Conservation (phyloP, 2,888 invertebrate species). For the Phyto melanocephala region DNA sequence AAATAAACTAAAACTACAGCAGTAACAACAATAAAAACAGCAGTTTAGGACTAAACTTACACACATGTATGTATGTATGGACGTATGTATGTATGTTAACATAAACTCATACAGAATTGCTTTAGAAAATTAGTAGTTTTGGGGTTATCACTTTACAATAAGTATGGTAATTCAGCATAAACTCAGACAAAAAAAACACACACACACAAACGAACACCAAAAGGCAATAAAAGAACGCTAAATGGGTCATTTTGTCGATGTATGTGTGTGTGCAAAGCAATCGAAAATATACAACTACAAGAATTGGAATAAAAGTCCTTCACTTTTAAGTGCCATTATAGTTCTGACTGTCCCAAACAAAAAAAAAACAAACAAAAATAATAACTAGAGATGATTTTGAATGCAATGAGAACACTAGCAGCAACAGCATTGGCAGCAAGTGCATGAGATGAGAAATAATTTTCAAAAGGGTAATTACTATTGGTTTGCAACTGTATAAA, state of each 20-base stretch:
- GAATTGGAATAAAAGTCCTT: constrained; percentile 56
- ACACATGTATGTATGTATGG: neutral
- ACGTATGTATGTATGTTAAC: neutral
- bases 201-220: neutral
- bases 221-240: constrained; percentile 38
- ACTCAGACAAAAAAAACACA: neutral
- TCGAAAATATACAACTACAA: neutral
- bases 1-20: constrained; percentile 19
- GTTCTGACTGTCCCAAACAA: constrained; percentile 28
- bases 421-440: neutral
- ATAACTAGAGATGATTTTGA: constrained; percentile 14
- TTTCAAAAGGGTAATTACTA: constrained; percentile 12
- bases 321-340: constrained; percentile 54
- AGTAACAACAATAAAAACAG: neutral
- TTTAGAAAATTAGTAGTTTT: constrained; percentile 49
- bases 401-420: constrained; percentile 5
- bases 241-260: constrained; percentile 48
- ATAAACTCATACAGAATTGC: neutral
- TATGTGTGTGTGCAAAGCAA: neutral
- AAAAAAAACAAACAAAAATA: neutral
- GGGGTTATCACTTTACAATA: constrained; percentile 50
- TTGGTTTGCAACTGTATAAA: neutral
- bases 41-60: constrained; percentile 27
- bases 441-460: neutral
- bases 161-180: constrained; percentile 55